Evolutionary conservation across 1,140 invertebrate genomes (phyloP), one percentile per base, ranked within the genome.

Genomic region (Orius insidiosus): DNA sequence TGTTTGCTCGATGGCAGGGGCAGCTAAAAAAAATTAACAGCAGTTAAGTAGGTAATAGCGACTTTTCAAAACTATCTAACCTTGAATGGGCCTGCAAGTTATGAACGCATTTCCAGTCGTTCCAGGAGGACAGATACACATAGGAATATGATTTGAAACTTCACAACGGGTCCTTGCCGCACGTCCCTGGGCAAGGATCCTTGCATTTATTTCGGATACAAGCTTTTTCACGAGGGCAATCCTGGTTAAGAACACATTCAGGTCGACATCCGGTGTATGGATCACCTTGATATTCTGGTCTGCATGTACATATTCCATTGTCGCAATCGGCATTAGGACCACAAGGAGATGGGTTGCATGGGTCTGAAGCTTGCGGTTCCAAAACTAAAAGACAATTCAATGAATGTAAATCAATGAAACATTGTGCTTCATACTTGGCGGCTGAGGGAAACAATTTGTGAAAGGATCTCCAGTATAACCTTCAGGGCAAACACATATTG

Each of bases 151-250:
- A 39, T 62, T 62, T 10, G 56, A 45, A 8, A 64, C 61, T 13
- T 58, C 54, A 52, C 67, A 68, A 5, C 55, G 42, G 34, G 65
- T 57, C 39, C 62, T 58, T 8, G 11, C 62, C 61, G 53, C 65
- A 67, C 42, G 56, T 53, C 48, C 55, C 56, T 38, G 55, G 52
- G 48, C 68, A 70, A 19, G 80, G 80, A 68, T 85, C 74, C 1
- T 74, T 64, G 56, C 81, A 85, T 58, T 76, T 77, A 51, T 76
- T 75, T 53, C 75, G 74, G 44, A 74, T 71, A 55, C 84, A 88
- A 2, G 80, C 74, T 60, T 74, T 80, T 37, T 72, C 68, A 52
- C 70, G 68, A 8, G 71, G 60, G 59, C 80, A 83, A 54, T 82
- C 79, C 4, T 70, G 67, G 57, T 80, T 82, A 15, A 75, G 66